Evolutionary conservation across 2,888 invertebrate species (phyloP).

Genomic region (Drosophila mimetica): DNA sequence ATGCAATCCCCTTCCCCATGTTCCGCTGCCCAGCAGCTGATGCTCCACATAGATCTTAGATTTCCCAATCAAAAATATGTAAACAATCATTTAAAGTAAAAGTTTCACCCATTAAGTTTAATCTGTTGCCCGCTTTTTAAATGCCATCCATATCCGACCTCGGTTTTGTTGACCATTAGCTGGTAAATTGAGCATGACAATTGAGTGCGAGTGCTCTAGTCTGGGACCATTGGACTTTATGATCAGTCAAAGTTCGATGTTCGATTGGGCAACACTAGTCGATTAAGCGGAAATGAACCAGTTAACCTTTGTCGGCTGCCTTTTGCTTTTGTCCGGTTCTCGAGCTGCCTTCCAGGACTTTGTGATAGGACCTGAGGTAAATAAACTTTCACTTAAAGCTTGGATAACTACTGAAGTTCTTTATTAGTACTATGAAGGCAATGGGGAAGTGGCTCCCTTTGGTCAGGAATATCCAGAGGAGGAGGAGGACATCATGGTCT

Average conservation of each 20-base stretch:
- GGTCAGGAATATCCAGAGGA: slow-evolving; percentile 4
- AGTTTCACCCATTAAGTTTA: slow-evolving; percentile 4
- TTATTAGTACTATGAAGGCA: slow-evolving; percentile 1
- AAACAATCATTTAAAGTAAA: slow-evolving; percentile 18
- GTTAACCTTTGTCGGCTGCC: slow-evolving; percentile 19
- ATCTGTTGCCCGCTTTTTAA: not conserved
- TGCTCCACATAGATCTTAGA: slow-evolving; percentile 20
- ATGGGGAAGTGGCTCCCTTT: slow-evolving; percentile 21
- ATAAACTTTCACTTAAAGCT: too few species aligned
- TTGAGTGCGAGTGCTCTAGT: not conserved
- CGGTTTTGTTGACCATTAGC: slow-evolving; percentile 15
- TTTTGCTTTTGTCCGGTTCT: slow-evolving; percentile 18
- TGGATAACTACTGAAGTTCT: not conserved
- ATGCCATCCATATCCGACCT: slow-evolving; percentile 8
- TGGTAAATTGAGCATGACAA: slow-evolving; percentile 46
- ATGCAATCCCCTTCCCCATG: slow-evolving; percentile 82
- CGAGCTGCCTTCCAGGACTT: slow-evolving; percentile 69
- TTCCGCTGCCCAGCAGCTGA: slow-evolving; percentile 74
- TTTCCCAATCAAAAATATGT: slow-evolving; percentile 1
- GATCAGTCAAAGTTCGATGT: slow-evolving; percentile 57
- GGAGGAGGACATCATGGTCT: slow-evolving; percentile 21
- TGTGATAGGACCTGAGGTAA: slow-evolving; percentile 52
- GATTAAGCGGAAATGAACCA: slow-evolving; percentile 32
- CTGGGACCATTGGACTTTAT: not conserved
- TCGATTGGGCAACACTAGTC: slow-evolving; percentile 1